Evolutionary conservation across 2,797 vertebrate species (phyloP).

Genomic region (Rhadinocentrus ornatus): DNA sequence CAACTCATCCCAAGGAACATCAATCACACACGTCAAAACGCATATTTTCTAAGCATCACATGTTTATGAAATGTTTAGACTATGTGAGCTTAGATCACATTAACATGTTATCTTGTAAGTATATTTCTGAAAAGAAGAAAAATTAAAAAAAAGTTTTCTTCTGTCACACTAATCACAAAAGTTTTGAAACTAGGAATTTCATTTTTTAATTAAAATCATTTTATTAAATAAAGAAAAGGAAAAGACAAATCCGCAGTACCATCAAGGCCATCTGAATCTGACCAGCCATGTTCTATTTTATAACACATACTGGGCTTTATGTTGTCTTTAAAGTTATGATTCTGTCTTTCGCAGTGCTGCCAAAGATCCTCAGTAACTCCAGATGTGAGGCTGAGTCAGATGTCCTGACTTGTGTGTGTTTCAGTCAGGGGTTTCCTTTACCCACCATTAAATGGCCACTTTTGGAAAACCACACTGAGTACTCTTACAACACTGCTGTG

Average conservation of each 20-base stretch:
- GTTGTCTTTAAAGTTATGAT: not conserved
- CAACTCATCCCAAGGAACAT: too few species aligned
- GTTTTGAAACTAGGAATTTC: too few species aligned
- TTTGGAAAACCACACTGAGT: constrained; percentile 9
- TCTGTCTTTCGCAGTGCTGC: constrained; percentile 12
- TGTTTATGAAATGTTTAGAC: too few species aligned
- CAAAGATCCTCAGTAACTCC: constrained; percentile 10
- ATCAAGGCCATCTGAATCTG: not conserved
- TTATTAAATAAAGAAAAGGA: not conserved
- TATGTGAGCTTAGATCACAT: too few species aligned
- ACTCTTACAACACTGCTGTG: not conserved
- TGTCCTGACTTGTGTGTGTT: constrained; percentile 56
- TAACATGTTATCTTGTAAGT: too few species aligned
- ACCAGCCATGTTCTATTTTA: not conserved
- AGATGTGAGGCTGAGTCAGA: constrained; percentile 16
- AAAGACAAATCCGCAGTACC: not conserved
- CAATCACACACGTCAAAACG: too few species aligned
- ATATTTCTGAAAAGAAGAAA: too few species aligned
- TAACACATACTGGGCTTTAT: too few species aligned
- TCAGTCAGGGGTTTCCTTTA: constrained; percentile 44
- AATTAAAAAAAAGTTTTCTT: too few species aligned
- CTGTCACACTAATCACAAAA: too few species aligned
- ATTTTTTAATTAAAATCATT: too few species aligned
- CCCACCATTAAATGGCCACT: constrained; percentile 56
- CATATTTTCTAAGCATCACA: too few species aligned